Percentiles rank a stretch among this genome's conserved stretches.
These are phyloP conservation scores for Microtus oregoni DNA, from an alignment of 2,113 vertebrate genomes.

Conservation along the genomic window DNA sequence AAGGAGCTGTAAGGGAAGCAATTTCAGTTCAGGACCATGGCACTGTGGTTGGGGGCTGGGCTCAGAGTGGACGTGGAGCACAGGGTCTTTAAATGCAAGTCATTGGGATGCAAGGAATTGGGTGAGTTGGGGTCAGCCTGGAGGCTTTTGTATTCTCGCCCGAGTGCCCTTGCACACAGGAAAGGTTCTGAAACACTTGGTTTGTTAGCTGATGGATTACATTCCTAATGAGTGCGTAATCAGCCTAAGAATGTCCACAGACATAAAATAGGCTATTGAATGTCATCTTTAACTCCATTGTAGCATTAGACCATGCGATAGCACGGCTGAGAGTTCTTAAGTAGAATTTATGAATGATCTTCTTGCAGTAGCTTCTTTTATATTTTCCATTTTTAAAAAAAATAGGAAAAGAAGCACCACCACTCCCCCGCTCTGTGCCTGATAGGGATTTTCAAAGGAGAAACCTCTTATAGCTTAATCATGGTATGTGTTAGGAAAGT, in stretches of 20 bases:
- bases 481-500: slow-evolving; percentile 72
- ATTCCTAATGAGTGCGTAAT: slow-evolving; percentile 60
- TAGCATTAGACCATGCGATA: background rate
- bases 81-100: background rate
- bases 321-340: background rate
- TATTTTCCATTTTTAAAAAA: slow-evolving; percentile 48
- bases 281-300: background rate
- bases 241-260: background rate
- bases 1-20: background rate
- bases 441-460: slow-evolving; percentile 43
- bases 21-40: background rate
- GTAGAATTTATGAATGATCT: background rate
- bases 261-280: background rate
- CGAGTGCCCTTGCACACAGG: background rate
- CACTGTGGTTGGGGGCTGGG: background rate
- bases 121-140: background rate
- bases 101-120: background rate
- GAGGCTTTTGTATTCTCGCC: background rate
- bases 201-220: background rate
- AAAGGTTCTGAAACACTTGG: slow-evolving; percentile 1
- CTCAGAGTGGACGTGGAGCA: background rate
- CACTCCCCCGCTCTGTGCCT: background rate
- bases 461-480: background rate
- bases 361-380: background rate
- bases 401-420: slow-evolving; percentile 42